Conservation (phyloP, 35 echinoderm and acorn worm genomes). For the Acanthaster planci region DNA sequence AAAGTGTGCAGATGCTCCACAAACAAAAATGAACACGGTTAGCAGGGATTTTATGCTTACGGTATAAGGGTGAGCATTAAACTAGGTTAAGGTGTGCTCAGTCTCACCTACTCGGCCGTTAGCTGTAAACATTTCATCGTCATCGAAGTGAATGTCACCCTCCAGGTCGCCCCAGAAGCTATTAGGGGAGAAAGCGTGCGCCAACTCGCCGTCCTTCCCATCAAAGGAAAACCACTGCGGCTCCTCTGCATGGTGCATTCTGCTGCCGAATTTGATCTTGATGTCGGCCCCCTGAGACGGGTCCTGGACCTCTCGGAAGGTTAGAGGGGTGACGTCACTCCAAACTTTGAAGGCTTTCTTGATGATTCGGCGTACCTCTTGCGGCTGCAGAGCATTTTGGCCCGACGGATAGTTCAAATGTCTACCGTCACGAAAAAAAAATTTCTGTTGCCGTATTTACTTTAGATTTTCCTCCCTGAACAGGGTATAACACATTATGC, state of each 20-base stretch:
- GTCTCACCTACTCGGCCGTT: constrained; percentile 57
- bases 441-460: too few relatives aligned
- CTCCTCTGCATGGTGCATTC: constrained; percentile 45
- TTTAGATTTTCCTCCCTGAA: too few relatives aligned
- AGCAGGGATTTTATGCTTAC: too few relatives aligned
- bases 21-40: too few relatives aligned
- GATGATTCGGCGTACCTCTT: constrained; percentile 53
- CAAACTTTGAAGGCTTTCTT: constrained; percentile 72
- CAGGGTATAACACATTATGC: too few relatives aligned
- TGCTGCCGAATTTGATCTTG: constrained; percentile 52
- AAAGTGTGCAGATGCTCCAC: too few relatives aligned
- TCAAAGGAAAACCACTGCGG: constrained; percentile 54
- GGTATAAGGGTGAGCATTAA: too few relatives aligned
- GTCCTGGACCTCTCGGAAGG: constrained; percentile 51
- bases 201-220: constrained; percentile 60
- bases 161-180: constrained; percentile 74
- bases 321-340: constrained; percentile 74
- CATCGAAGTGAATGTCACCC: constrained; percentile 88
- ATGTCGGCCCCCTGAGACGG: constrained; percentile 39
- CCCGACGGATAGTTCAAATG: constrained; percentile 76
- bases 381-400: not conserved
- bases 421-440: constrained; percentile 22
- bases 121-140: constrained; percentile 72
- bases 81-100: too few relatives aligned
- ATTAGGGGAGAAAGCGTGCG: constrained; percentile 74